Percentiles rank a stretch among this genome's conserved stretches.
These are phyloP conservation scores for Nemotelus pantherinus DNA, from an alignment of 2,888 invertebrate genomes.

Conservation along the genomic window DNA sequence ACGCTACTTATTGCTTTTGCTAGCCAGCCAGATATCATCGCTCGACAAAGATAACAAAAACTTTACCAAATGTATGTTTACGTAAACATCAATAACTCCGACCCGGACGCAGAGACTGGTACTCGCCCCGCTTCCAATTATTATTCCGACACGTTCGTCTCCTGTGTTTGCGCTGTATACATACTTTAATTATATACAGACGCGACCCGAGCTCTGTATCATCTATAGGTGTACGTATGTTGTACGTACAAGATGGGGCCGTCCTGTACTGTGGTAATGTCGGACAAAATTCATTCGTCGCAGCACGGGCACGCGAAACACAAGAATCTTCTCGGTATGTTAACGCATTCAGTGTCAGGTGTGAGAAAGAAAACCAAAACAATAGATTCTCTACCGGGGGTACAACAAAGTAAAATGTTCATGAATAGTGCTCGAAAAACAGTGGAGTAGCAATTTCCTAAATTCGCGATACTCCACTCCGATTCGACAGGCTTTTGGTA, in stretches of 20 bases:
- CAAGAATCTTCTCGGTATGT: neutral
- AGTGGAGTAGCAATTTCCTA: too few relatives aligned
- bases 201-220: neutral
- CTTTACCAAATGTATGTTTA: conserved; percentile 15
- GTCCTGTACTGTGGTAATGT: too few relatives aligned
- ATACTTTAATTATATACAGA: conserved; percentile 22
- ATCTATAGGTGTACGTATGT: conserved; percentile 28
- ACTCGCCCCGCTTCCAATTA: neutral
- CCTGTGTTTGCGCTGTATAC: neutral
- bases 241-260: neutral
- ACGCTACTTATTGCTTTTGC: neutral
- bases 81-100: conserved; percentile 12
- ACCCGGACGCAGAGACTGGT: neutral
- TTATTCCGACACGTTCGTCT: neutral
- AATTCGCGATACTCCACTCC: too few relatives aligned
- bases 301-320: neutral
- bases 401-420: too few relatives aligned
- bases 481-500: too few relatives aligned
- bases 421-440: too few relatives aligned
- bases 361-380: neutral
- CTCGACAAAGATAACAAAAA: conserved; percentile 16
- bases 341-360: neutral
- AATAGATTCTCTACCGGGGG: neutral
- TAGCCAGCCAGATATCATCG: neutral
- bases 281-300: neutral